Evolutionary conservation across 2,888 invertebrate genomes (phyloP), one percentile per base, ranked within the genome.

Genomic region (Azorinus chamasolen): DNA sequence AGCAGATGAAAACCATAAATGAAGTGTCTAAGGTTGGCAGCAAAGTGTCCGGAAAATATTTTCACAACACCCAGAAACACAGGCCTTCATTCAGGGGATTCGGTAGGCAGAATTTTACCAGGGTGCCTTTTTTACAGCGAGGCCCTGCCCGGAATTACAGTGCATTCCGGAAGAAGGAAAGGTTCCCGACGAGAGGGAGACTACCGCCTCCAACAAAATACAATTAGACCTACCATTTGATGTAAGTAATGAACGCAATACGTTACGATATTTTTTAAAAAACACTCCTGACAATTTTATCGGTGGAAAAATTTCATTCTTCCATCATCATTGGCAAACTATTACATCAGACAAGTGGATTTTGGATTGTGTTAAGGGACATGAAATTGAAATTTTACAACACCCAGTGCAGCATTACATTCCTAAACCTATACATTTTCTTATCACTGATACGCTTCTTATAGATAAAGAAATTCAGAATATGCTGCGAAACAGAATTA

Each of bases 341-440:
- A n/a, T 66, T 0, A 58, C 66, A 24, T 37, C 39, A 16, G 66
- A 66, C 37, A 66, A 58, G 41, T 58, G 14, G 41, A 24, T 66
- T 48, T 50, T 58, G 18, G 32, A 54, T 18, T 43, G 41, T 24
- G 18, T 53, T 16, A 24, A 54, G 12, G 54, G 55, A n/a, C 55
- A 64, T 32, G 18, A 54, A 5, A 46, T 61, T 1, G 61, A 61
- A n/a, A 48, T 61, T 48, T n/a, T 27, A 20, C 10, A 27, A 16
- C n/a, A 25, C 1, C 61, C 65, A n/a, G n/a, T n/a, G n/a, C n/a
- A n/a, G n/a, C n/a, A n/a, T n/a, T n/a, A n/a, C n/a, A n/a, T n/a
- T n/a, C n/a, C n/a, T n/a, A n/a, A n/a, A n/a, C n/a, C n/a, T n/a
- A n/a, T n/a, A n/a, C n/a, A n/a, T n/a, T n/a, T n/a, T n/a, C n/a